Evolutionary conservation across 2,888 invertebrate genomes (phyloP).

Genomic region (Mimumesa dahlbomi): DNA sequence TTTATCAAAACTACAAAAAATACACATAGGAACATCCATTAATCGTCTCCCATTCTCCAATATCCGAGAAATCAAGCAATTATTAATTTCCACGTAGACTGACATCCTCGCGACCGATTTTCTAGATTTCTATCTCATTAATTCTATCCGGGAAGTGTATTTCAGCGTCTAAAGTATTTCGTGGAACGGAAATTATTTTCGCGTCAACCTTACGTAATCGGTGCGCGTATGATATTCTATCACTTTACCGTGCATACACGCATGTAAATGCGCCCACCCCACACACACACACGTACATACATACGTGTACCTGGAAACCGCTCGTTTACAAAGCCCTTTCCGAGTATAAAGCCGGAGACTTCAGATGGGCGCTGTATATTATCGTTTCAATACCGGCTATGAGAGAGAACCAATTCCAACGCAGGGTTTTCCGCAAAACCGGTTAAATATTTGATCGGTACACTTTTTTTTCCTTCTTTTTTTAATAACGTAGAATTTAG

Average conservation of each 20-base stretch:
- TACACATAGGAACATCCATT: no score
- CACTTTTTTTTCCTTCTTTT: conserved; percentile 18
- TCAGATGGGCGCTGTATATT: neutral
- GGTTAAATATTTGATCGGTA: conserved; percentile 25
- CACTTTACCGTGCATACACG: neutral
- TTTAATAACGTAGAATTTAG: conserved; percentile 21
- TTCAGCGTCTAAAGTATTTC: no score
- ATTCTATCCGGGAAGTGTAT: no score
- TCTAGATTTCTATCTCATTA: no score
- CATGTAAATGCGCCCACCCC: neutral
- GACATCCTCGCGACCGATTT: no score
- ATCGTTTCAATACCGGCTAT: conserved; percentile 7
- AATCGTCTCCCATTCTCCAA: no score
- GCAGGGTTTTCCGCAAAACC: conserved; percentile 3
- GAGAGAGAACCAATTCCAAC: neutral
- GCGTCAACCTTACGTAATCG: no score
- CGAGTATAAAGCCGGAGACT: neutral
- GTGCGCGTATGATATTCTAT: no score
- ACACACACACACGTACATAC: neutral
- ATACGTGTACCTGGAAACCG: neutral
- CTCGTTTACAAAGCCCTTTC: conserved; percentile 18
- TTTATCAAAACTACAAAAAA: no score
- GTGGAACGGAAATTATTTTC: no score
- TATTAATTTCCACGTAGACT: no score
- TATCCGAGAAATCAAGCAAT: no score